Base-by-base conservation (phyloP, 1,140 invertebrate species). In the Papilio xuthus region DNA sequence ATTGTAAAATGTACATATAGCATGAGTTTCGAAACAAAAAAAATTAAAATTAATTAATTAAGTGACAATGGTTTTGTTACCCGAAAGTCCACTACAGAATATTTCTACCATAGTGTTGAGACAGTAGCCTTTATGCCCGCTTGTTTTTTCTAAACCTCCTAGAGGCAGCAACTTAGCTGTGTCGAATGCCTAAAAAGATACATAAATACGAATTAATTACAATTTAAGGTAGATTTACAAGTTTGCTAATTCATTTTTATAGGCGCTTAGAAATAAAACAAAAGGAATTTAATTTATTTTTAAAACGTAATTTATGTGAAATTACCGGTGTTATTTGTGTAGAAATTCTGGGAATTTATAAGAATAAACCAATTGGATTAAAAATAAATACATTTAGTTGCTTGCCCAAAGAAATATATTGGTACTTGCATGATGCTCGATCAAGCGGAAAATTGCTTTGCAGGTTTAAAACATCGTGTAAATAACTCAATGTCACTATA, bases 81-180 rank as follows among this genome's bases (percentile, higher is more conserved):
- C 97, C 79, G 95, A 94, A 20, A 97, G 92, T 28, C 98, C 95
- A 37, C 97, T 97, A 83, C 96, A 97, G 18, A 97, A 96, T n/a
- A 97, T 94, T 89, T 99, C 98, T 0, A 99, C 97, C 96, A 99
- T 96, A 79, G 97, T 94, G 0, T 95, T 96, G 7, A 99, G 90
- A 0, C 98, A 98, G 83, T 96, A 99, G 0, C 98, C 98, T 90
- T 99, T 99, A 90, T 99, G 99, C 0, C 98, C 98, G 56, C 96
- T 96, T 77, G 95, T 96, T 0, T 93, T 84, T 89, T 99, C 98
- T 0, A 94, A 82, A 0, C 98, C 98, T 15, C 98, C 98, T 0
- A 99, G 88, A 0, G 98, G 98, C 93, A 98, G 94, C 13, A 99
- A 90, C 67, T 95, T 95, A 0, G 93, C 95, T 0, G 95, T 94